These are phyloP conservation scores for Opisthograptis luteolata DNA, from an alignment of 2,888 invertebrate genomes.

Conservation along the genomic window DNA sequence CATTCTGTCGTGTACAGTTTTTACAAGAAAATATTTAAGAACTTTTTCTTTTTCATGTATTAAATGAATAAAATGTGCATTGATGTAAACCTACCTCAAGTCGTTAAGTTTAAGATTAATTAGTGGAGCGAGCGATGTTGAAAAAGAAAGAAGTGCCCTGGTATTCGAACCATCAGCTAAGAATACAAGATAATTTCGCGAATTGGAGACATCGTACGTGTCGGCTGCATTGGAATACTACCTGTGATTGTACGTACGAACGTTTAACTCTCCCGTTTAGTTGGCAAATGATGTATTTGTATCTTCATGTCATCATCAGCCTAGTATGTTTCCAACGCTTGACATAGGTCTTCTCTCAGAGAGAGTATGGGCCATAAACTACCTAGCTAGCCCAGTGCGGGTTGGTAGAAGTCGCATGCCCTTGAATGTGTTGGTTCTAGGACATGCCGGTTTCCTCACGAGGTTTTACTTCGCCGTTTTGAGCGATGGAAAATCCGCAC, in stretches of 20 bases:
- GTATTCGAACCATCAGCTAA: constrained; percentile 70
- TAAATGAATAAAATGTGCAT: constrained; percentile 47
- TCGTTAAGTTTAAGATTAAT: constrained; percentile 39
- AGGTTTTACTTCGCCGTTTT: too few relatives aligned
- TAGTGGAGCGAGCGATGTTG: constrained; percentile 57
- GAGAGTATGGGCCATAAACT: too few relatives aligned
- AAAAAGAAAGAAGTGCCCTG: constrained; percentile 77
- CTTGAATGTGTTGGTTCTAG: too few relatives aligned
- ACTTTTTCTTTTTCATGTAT: constrained; percentile 33
- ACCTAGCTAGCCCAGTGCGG: too few relatives aligned
- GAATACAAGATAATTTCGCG: constrained; percentile 69
- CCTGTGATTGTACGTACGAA: constrained; percentile 70
- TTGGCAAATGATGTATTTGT: too few relatives aligned
- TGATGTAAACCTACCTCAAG: constrained; percentile 34
- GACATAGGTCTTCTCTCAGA: too few relatives aligned
- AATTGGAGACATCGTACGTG: constrained; percentile 67
- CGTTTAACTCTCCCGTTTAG: constrained; percentile 2
- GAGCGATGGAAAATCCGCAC: too few relatives aligned
- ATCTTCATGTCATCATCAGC: too few relatives aligned
- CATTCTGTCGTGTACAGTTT: constrained; percentile 36
- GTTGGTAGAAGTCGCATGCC: too few relatives aligned
- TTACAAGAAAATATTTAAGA: constrained; percentile 28
- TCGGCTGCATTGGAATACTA: constrained; percentile 72
- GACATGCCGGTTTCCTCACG: too few relatives aligned
- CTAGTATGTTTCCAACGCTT: too few relatives aligned